A percentile compares a stretch with the other conserved stretches of the same genome.
These are phyloP conservation scores for Drosophila bocki DNA, from an alignment of 1,140 invertebrate species.

Conservation along the genomic window DNA sequence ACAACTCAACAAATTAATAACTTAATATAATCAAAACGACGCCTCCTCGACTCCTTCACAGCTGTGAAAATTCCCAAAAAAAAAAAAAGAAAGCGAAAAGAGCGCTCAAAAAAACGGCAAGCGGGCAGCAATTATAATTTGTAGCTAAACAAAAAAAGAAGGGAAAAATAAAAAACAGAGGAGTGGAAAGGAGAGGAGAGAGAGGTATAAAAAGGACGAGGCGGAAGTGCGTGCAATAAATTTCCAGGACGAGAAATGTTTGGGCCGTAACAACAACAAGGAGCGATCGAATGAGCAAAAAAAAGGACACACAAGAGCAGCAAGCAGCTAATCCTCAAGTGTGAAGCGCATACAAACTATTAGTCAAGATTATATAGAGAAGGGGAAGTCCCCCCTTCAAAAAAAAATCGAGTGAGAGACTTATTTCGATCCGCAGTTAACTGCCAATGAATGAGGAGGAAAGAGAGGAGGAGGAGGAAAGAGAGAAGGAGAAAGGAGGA, in stretches of 20 bases:
- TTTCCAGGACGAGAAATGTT: conserved; percentile 75
- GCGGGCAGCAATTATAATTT: conserved; percentile 78
- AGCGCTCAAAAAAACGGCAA: conserved; percentile 46
- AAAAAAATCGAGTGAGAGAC: not conserved
- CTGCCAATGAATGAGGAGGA: conserved; percentile 2
- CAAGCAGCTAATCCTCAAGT: conserved; percentile 75
- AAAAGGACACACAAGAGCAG: conserved; percentile 25
- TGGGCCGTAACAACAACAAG: conserved; percentile 68
- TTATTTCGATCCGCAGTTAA: conserved; percentile 18
- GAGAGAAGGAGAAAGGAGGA: not conserved
- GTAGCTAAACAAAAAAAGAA: conserved; percentile 61
- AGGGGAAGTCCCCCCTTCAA: conserved; percentile 11
- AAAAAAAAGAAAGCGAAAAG: conserved; percentile 43
- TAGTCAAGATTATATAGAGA: conserved; percentile 72
- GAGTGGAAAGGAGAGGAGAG: conserved; percentile 15
- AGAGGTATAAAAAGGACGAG: conserved; percentile 37
- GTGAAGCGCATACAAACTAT: conserved; percentile 82
- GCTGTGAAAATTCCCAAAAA: conserved; percentile 82
- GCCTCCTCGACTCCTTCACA: conserved; percentile 57
- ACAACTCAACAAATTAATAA: conserved; percentile 84
- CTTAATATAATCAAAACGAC: conserved; percentile 81
- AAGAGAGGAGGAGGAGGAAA: not conserved
- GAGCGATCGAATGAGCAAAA: conserved; percentile 31
- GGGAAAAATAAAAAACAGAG: conserved; percentile 16
- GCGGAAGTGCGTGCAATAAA: conserved; percentile 83